Evolutionary conservation across 2,797 vertebrate species (phyloP).

Genomic region (Carcharodon carcharias): DNA sequence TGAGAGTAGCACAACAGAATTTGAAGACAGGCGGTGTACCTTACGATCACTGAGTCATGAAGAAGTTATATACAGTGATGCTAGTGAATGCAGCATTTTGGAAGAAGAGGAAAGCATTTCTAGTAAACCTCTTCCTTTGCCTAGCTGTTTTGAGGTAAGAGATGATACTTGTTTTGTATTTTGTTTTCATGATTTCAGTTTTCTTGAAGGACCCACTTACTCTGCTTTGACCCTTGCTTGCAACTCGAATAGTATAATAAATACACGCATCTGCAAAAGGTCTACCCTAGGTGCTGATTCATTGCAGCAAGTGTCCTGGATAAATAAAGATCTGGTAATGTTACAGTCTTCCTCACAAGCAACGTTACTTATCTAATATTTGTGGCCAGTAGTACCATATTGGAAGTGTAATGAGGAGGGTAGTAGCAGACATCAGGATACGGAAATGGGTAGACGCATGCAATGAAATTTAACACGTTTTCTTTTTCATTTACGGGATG

Average conservation of each 20-base stretch:
- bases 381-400: neutral
- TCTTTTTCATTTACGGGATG: no score
- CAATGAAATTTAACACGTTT: neutral
- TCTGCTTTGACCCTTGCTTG: neutral
- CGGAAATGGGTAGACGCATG: neutral
- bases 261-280: neutral
- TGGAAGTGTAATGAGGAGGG: neutral
- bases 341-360: neutral
- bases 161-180: neutral
- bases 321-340: neutral
- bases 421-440: neutral
- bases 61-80: conserved; percentile 70
- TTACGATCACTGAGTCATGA: conserved; percentile 73
- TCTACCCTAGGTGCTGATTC: neutral
- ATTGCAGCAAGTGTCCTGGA: neutral
- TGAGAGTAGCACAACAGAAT: conserved; percentile 81
- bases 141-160: conserved; percentile 68
- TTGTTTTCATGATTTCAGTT: neutral
- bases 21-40: conserved; percentile 70
- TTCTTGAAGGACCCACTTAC: neutral
- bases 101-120: conserved; percentile 69
- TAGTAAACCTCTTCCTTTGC: conserved; percentile 49
- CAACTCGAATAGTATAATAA: neutral
- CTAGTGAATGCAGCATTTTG: conserved; percentile 66
- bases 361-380: neutral